Evolutionary conservation across 2,113 vertebrate genomes (phyloP).

Genomic region (Dolichallabes microphthalmus): DNA sequence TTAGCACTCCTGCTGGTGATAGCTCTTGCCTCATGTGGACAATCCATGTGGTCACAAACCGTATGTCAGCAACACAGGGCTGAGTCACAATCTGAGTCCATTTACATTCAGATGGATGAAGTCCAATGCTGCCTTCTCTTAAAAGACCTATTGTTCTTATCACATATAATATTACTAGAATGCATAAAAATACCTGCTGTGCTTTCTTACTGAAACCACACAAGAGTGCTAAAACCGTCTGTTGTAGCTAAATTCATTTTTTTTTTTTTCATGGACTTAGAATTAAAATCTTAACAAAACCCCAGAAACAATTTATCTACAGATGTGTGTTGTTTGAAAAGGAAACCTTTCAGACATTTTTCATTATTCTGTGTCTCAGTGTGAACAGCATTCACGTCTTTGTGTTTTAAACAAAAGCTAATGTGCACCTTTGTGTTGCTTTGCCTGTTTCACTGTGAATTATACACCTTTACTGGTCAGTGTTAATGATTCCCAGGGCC

Average conservation of each 20-base stretch:
- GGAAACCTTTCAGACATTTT: not conserved
- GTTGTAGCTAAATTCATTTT: not conserved
- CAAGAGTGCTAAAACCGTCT: not conserved
- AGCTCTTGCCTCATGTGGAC: not conserved
- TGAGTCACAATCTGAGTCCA: not conserved
- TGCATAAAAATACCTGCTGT: not conserved
- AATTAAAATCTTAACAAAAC: not conserved
- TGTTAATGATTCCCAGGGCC: not conserved
- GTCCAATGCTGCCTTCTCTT: no score
- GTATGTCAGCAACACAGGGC: not conserved
- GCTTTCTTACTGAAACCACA: not conserved
- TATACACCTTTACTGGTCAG: not conserved
- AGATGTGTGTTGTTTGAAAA: not conserved
- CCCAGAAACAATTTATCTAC: not conserved
- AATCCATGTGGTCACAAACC: not conserved
- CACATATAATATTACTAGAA: not conserved
- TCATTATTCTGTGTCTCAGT: not conserved
- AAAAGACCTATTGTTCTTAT: not conserved
- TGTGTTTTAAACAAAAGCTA: not conserved
- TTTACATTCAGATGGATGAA: not conserved
- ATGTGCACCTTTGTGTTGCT: not conserved
- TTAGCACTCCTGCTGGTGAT: slow-evolving; percentile 14
- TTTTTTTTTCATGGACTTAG: not conserved
- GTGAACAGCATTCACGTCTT: not conserved
- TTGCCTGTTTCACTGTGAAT: not conserved